Evolutionary conservation across 2,888 invertebrate genomes (phyloP).

Genomic region (Caenorhabditis sinica): DNA sequence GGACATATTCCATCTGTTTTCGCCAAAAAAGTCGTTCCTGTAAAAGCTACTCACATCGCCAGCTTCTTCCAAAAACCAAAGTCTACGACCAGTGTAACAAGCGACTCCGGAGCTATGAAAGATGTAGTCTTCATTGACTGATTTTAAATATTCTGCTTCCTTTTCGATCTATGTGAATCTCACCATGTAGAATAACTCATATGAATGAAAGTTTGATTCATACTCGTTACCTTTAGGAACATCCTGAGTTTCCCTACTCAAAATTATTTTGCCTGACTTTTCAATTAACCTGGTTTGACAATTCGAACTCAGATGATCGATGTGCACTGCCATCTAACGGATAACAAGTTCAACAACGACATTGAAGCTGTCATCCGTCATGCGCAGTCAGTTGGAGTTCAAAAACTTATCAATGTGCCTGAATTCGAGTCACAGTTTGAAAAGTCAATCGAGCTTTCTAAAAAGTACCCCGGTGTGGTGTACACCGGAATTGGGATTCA

Average conservation of each 20-base stretch:
- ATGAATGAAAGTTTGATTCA: too few species aligned
- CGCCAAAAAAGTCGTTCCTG: not conserved
- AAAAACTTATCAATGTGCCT: constrained; percentile 77
- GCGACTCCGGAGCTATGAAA: not conserved
- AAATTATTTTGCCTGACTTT: not conserved
- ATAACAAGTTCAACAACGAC: constrained; percentile 79
- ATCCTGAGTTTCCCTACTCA: too few species aligned
- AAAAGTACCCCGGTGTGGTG: constrained; percentile 73
- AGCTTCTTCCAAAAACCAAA: constrained; percentile 35
- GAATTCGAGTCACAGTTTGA: constrained; percentile 80
- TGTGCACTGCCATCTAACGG: constrained; percentile 80
- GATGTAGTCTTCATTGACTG: constrained; percentile 34
- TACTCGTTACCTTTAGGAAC: too few species aligned
- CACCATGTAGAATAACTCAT: too few species aligned
- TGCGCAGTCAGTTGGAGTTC: constrained; percentile 76
- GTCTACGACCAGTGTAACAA: constrained; percentile 3
- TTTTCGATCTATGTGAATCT: not conserved
- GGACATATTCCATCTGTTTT: not conserved
- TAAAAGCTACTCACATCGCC: constrained; percentile 41
- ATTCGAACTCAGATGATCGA: constrained; percentile 78
- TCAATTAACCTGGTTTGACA: not conserved
- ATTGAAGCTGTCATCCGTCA: constrained; percentile 73
- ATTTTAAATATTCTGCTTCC: not conserved
- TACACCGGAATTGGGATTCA: constrained; percentile 83
- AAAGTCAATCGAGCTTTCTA: constrained; percentile 74